Evolutionary conservation across 2,888 invertebrate species (phyloP).

Genomic region (Unio pictorum): DNA sequence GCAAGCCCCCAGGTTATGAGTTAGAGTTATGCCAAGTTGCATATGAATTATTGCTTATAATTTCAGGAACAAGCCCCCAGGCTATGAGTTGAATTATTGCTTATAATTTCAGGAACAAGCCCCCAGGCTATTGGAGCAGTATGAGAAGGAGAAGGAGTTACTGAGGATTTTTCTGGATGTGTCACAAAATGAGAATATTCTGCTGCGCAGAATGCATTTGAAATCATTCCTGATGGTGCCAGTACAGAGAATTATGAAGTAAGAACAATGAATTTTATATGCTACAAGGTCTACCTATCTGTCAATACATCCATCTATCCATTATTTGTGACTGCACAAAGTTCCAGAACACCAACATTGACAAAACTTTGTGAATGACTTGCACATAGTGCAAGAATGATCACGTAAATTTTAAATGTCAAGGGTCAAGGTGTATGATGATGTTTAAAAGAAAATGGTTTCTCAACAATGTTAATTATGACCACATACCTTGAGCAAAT

Average conservation of each 20-base stretch:
- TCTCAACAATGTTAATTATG: too few species aligned
- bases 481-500: too few species aligned
- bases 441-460: too few species aligned
- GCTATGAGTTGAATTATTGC: too few species aligned
- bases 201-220: slow-evolving; percentile 93
- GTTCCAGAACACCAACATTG: not conserved
- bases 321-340: not conserved
- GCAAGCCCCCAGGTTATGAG: too few species aligned
- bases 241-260: slow-evolving; percentile 95
- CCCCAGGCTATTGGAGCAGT: slow-evolving; percentile 87
- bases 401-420: too few species aligned
- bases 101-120: slow-evolving; percentile 82
- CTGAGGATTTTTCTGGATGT: slow-evolving; percentile 94
- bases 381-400: too few species aligned
- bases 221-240: slow-evolving; percentile 99
- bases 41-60: too few species aligned
- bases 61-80: slow-evolving; percentile 87
- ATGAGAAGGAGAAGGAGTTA: slow-evolving; percentile 95
- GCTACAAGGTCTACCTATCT: not conserved
- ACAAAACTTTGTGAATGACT: too few species aligned
- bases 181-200: slow-evolving; percentile 96
- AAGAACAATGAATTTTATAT: slow-evolving; percentile 24
- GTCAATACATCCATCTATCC: not conserved
- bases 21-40: too few species aligned
- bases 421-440: too few species aligned